phyloP scores from a whole-genome alignment of 2,113 vertebrate species.

The Urocynchramus pylzowi region DNA sequence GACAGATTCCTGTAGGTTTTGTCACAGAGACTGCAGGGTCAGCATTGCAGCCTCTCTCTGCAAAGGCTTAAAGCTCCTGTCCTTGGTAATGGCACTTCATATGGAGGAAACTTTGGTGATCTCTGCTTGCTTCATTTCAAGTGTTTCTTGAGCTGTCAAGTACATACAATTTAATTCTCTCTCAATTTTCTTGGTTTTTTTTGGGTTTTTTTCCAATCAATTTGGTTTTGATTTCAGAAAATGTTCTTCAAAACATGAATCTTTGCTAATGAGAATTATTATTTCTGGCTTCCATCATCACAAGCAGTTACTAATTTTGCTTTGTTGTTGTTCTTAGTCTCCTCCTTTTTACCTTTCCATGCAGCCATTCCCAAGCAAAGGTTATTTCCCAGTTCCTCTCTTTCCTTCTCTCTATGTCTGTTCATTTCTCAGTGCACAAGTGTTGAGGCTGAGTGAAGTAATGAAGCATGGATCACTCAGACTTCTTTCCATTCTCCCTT shows the following conservation, averaged over 20 bases:
- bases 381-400: neutral
- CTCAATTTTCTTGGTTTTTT: accelerated
- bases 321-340: neutral
- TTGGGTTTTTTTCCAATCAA: accelerated
- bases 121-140: neutral
- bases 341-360: neutral
- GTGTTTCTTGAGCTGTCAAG: neutral
- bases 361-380: neutral
- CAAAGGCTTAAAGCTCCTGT: neutral
- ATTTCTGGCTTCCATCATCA: neutral
- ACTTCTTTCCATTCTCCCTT: neutral
- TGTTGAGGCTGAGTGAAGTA: neutral
- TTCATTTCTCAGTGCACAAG: neutral
- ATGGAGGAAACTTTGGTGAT: neutral
- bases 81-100: neutral
- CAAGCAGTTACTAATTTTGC: neutral
- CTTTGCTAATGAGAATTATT: neutral
- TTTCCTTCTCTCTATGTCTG: neutral
- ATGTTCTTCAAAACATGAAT: neutral
- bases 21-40: accelerated
- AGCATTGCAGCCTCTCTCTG: neutral
- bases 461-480: neutral
- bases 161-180: neutral
- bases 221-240: neutral
- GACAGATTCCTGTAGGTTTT: neutral